Evolutionary conservation across 2,888 invertebrate species (phyloP).

Genomic region (Deroplatys truncata): DNA sequence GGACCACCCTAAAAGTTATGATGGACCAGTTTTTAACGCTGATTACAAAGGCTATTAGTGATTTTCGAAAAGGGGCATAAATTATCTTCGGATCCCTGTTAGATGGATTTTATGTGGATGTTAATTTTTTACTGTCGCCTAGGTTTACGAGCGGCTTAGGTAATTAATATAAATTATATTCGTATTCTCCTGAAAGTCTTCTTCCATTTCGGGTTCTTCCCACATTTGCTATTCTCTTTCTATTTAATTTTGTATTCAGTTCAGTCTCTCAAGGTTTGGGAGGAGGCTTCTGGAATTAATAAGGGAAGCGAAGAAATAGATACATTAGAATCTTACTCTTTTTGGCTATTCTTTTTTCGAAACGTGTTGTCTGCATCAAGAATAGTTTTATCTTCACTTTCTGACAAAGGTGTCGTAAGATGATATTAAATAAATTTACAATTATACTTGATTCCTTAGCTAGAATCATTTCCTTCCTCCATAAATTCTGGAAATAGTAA

Average conservation of each 20-base stretch:
- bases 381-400: too few species aligned
- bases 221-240: neutral
- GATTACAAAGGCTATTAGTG: neutral
- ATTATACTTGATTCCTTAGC: too few species aligned
- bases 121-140: neutral
- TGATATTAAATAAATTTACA: too few species aligned
- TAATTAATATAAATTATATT: neutral
- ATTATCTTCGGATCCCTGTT: neutral
- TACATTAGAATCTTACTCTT: too few species aligned
- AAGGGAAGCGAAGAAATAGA: too few species aligned
- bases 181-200: neutral
- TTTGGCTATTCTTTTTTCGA: too few species aligned
- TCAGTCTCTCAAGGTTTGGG: neutral
- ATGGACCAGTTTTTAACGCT: neutral
- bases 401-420: too few species aligned
- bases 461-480: too few species aligned
- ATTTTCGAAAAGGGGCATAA: neutral
- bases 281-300: too few species aligned
- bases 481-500: too few species aligned
- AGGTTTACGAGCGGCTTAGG: neutral
- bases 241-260: neutral
- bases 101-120: neutral
- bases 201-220: neutral
- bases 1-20: neutral
- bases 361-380: too few species aligned